phyloP scores from a whole-genome alignment of 2,797 vertebrate genomes.

The Rallus crepitans region DNA sequence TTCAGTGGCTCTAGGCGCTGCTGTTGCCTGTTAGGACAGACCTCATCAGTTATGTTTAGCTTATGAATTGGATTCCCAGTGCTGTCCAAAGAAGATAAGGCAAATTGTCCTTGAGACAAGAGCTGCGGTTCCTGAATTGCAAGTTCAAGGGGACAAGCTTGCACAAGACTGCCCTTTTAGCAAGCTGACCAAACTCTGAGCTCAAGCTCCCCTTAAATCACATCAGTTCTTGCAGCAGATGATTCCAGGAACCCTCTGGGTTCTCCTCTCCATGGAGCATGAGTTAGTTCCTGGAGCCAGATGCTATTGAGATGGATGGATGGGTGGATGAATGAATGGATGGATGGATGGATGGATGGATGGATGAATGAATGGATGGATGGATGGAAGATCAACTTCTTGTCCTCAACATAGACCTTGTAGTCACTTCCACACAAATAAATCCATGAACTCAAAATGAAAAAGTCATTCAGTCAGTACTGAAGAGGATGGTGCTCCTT shows the following conservation, averaged over 20 bases:
- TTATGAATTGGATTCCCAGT: neutral
- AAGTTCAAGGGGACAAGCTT: neutral
- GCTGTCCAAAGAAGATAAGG: neutral
- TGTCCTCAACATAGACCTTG: neutral
- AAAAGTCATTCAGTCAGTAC: neutral
- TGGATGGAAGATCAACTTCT: neutral
- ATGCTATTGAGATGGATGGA: neutral
- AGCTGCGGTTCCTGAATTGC: neutral
- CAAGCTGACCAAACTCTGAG: neutral
- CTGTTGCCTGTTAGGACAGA: neutral
- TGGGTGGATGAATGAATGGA: neutral
- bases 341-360: neutral
- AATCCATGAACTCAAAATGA: neutral
- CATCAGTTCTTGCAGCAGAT: neutral
- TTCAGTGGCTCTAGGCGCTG: neutral
- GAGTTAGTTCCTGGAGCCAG: neutral
- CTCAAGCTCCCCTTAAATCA: neutral
- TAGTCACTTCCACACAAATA: neutral
- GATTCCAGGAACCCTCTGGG: neutral
- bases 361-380: neutral
- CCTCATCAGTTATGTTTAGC: neutral
- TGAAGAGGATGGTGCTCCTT: neutral
- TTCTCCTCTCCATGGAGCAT: neutral
- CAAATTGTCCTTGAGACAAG: neutral
- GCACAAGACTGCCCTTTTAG: neutral